Conservation (phyloP, 2,113 vertebrate genomes). For the Tricholaema leucomelas region DNA sequence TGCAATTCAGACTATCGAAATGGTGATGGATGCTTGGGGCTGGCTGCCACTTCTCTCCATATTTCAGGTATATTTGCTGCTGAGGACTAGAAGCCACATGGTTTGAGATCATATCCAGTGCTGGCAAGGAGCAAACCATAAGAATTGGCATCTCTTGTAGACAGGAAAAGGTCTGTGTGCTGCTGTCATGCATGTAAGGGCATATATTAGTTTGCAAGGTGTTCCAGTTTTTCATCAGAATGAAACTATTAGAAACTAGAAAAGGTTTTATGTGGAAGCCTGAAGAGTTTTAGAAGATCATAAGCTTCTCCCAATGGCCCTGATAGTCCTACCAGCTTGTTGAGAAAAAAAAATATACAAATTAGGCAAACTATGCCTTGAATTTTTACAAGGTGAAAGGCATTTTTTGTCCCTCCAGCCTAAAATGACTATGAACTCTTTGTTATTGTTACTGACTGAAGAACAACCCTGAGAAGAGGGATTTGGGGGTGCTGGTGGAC, state of each 20-base stretch:
- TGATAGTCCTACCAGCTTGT: background rate
- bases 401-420: background rate
- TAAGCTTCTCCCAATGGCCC: background rate
- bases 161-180: slow-evolving; percentile 14
- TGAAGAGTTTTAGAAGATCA: slow-evolving; percentile 10
- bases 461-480: too few relatives aligned
- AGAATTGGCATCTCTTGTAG: slow-evolving; percentile 49
- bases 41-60: slow-evolving; percentile 57
- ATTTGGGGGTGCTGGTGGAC: too few relatives aligned
- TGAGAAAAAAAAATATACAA: background rate
- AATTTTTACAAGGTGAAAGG: background rate
- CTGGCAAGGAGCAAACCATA: slow-evolving; percentile 14
- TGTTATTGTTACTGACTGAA: too few relatives aligned
- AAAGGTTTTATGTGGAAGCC: slow-evolving; percentile 5
- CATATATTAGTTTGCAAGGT: slow-evolving; percentile 43
- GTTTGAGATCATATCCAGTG: slow-evolving; percentile 27
- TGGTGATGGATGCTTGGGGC: slow-evolving; percentile 66
- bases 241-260: slow-evolving; percentile 38
- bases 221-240: slow-evolving; percentile 27
- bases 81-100: slow-evolving; percentile 42
- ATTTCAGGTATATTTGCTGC: slow-evolving; percentile 67
- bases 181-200: slow-evolving; percentile 6
- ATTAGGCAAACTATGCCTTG: background rate
- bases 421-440: background rate
- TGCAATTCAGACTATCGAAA: slow-evolving; percentile 67